Conservation (phyloP, 2,888 invertebrate species). For the Oscheius myriophilus region DNA sequence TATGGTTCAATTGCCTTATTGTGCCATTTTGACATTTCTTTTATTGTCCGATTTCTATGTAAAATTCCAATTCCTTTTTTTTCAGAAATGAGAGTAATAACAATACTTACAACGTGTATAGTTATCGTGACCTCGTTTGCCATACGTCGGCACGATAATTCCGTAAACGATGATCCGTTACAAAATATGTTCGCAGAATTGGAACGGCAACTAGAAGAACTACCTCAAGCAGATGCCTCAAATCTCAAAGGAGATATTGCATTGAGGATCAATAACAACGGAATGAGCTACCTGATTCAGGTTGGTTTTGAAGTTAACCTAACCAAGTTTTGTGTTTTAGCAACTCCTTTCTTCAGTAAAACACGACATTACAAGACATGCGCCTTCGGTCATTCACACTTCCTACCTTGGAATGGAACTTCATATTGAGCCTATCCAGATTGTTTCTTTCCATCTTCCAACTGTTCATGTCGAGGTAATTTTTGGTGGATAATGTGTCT, state of each 20-base stretch:
- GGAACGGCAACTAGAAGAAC: constrained; percentile 16
- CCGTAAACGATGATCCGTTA: constrained; percentile 24
- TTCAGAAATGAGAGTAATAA: constrained; percentile 28
- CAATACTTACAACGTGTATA: constrained; percentile 19
- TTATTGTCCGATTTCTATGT: no score
- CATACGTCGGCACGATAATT: constrained; percentile 23
- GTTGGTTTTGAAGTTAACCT: not conserved
- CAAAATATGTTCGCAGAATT: constrained; percentile 15
- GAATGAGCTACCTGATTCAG: constrained; percentile 19
- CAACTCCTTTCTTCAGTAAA: constrained; percentile 28
- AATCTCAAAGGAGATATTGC: constrained; percentile 25
- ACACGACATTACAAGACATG: constrained; percentile 25
- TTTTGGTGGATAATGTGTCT: not conserved
- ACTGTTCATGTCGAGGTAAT: constrained; percentile 23
- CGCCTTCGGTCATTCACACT: constrained; percentile 19
- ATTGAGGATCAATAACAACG: constrained; percentile 17
- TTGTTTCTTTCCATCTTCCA: constrained; percentile 25
- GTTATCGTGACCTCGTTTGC: constrained; percentile 31
- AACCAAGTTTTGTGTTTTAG: constrained; percentile 4
- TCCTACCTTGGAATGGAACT: constrained; percentile 29
- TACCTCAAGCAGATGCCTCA: constrained; percentile 8
- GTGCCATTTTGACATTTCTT: no score
- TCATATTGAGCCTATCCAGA: constrained; percentile 26
- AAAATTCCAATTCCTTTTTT: not conserved
- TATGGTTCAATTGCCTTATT: no score